Base-by-base conservation (phyloP, 2,888 invertebrate genomes). In the Diarsia rubi region DNA sequence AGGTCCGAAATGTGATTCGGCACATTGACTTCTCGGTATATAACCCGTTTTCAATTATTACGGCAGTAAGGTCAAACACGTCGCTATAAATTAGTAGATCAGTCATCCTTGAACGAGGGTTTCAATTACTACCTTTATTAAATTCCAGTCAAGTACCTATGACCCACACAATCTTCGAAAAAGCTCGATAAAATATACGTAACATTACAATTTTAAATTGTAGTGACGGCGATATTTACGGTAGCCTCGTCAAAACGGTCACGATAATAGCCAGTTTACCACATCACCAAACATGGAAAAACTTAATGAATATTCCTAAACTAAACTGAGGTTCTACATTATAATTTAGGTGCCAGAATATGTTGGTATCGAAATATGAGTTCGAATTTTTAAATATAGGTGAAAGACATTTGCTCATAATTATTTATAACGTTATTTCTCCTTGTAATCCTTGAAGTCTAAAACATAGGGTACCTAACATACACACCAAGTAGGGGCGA, bases 301-400 rank as follows among this genome's bases (percentile, higher is more conserved):
- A 74, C 67, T 73, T 69, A 44, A 81, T 86, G 69, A 84, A 86
- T 85, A 85, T 86, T 84, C 79, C 27, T 11, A n/a, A 82, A 84
- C 75, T 82, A 73, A 86, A 72, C 71, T 64, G 70, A 78, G 77
- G 84, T 75, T 21, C 65, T 57, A 77, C 69, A 79, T 79, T 77
- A 83, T 81, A 70, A n/a, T n/a, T n/a, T n/a, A 67, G 86, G 65
- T 59, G 49, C 42, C 66, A 74, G 69, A 79, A 84, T 79, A 82
- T 63, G 64, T 57, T 47, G 67, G 31, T 62, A 73, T 78, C 47
- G 65, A 71, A 79, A 73, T 71, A 63, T n/a, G n/a, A n/a, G n/a
- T 73, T 65, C 68, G 49, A 75, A 59, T 74, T 62, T 73, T 76
- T 79, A n/a, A n/a, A 67, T 79, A 37, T 63, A 59, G 75, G 79